Base-by-base conservation (phyloP, 2,797 vertebrate genomes). In the Furcifer pardalis region DNA sequence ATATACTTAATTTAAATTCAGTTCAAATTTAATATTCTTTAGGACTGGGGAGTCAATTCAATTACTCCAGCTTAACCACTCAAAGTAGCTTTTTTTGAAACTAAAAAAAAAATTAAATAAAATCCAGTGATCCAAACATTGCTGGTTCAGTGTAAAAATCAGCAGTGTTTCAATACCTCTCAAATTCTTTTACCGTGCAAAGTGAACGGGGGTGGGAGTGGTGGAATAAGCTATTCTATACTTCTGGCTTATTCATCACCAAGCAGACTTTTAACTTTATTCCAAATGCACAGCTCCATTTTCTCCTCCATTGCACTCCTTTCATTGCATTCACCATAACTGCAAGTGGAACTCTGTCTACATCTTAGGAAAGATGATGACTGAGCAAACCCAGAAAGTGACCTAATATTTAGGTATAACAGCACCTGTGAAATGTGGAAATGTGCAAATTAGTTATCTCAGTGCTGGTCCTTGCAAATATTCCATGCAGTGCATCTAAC, bases 181-280 rank as follows among this genome's bases (percentile, higher is more conserved):
- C 44, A 49, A 63, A 77, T 86, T 49, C 56, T 75, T 77, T 86
- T 71, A 46, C 56, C 56, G 52, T 86, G 84, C 79, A 77, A 77
- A 86, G 35, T 71, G 42, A 77, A 42, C 66, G 77, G 65, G 49
- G 74, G 72, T 37, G 72, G 59, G 23, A 46, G 37, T 37, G 66
- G 66, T 17, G 37, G 68, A 44, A 71, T 62, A 77, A 82, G 56
- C 74, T 52, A 63, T 71, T 71, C 40, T 86, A 82, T 65, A 77
- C 52, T 72, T 87, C 65, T 71, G 79, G 78, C 72, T 84, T 78
- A 84, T 87, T 77, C 44, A 87, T 84, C 79, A 84, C 73, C 78
- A 87, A 73, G 40, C 44, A 56, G 65, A 59, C 79, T 72, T 84
- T 77, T 77, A 77, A 63, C 74, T 84, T 87, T 76, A 84, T 81